A percentile compares a stretch with the other conserved stretches of the same genome.
These are phyloP conservation scores for Pteruthius melanotis DNA, from an alignment of 2,113 vertebrate genomes.

Conservation along the genomic window DNA sequence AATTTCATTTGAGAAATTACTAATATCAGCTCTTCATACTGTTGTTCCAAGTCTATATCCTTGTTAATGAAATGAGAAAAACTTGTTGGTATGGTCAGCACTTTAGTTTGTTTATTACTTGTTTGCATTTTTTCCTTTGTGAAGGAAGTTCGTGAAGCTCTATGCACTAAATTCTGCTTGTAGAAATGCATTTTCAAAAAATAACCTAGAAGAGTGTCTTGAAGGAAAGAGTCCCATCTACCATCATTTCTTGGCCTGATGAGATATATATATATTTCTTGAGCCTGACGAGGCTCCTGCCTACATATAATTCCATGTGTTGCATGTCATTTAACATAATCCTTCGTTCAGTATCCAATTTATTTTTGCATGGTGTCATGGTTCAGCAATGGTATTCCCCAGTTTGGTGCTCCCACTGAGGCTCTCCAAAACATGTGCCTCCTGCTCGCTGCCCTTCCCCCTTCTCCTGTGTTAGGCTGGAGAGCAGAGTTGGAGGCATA, in stretches of 20 bases:
- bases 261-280: too few species aligned
- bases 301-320: not conserved
- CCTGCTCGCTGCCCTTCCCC: accelerated
- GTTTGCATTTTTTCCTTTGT: not conserved
- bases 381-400: not conserved
- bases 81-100: not conserved
- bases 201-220: not conserved
- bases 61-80: not conserved
- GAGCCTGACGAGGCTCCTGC: not conserved
- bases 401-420: not conserved
- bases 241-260: not conserved
- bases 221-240: not conserved
- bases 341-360: not conserved
- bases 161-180: not conserved
- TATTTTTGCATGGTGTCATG: not conserved
- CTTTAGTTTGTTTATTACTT: not conserved
- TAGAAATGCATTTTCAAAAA: not conserved
- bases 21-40: slow-evolving; percentile 3
- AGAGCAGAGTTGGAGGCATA: not conserved
- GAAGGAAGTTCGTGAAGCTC: not conserved
- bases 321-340: not conserved
- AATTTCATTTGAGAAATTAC: slow-evolving; percentile 46
- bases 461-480: not conserved
- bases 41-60: not conserved
- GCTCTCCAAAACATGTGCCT: not conserved